These are phyloP conservation scores for Bambusicola thoracicus DNA, from an alignment of 2,113 vertebrate species.

Conservation along the genomic window DNA sequence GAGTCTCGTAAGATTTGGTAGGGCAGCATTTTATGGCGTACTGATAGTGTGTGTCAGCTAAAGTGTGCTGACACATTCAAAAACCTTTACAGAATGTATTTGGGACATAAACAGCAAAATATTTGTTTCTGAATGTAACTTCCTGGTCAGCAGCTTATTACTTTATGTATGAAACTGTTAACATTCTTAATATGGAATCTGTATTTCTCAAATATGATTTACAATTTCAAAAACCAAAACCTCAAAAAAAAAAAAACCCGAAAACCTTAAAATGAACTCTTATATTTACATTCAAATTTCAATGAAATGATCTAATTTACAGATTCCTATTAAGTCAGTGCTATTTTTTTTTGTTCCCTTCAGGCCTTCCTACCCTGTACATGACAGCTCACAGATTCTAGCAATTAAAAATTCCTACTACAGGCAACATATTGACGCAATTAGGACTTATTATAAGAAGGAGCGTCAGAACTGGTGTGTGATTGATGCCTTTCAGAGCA, in stretches of 20 bases:
- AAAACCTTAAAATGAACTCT: neutral
- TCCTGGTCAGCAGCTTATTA: neutral
- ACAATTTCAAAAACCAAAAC: neutral
- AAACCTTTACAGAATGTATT: neutral
- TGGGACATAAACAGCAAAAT: neutral
- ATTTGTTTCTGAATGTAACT: neutral
- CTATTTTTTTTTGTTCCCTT: constrained; percentile 32
- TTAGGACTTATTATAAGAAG: constrained; percentile 80
- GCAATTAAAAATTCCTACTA: constrained; percentile 82
- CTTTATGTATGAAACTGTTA: neutral
- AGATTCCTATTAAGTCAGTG: neutral
- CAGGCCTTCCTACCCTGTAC: constrained; percentile 76
- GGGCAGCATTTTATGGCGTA: neutral
- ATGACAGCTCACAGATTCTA: constrained; percentile 86
- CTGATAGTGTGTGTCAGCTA: neutral
- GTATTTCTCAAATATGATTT: neutral
- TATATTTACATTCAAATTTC: neutral
- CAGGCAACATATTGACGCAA: constrained; percentile 75
- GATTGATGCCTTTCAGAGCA: constrained; percentile 84
- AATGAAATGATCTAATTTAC: neutral
- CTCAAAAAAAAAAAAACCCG: neutral
- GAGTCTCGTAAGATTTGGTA: neutral
- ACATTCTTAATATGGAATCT: neutral
- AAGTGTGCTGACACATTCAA: neutral
- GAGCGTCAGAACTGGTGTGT: constrained; percentile 89